phyloP scores from a whole-genome alignment of 2,113 vertebrate species.

The Glareola pratincola region DNA sequence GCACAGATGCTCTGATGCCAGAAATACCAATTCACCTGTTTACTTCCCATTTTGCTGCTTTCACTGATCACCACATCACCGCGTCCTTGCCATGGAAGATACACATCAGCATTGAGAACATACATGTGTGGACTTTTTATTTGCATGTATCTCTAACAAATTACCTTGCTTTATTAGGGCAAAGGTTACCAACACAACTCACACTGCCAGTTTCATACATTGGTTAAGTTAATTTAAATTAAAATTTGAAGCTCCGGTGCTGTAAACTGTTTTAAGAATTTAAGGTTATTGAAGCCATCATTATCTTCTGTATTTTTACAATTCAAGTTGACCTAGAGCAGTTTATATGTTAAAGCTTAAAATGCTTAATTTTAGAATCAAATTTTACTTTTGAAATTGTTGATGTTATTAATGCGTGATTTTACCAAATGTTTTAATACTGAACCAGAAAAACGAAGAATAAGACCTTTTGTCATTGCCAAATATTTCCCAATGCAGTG shows the following conservation, averaged over 20 bases:
- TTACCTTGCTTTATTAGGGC: not conserved
- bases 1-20: not conserved
- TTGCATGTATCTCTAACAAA: slow-evolving; percentile 12
- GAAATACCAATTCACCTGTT: not conserved
- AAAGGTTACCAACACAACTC: not conserved
- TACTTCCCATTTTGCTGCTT: not conserved
- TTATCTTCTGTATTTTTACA: not conserved
- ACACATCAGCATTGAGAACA: not conserved
- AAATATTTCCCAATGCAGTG: not conserved
- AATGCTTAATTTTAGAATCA: not conserved
- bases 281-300: not conserved
- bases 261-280: not conserved
- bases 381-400: not conserved
- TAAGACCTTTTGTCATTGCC: not conserved
- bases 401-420: not conserved
- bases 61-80: not conserved
- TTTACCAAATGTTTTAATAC: not conserved
- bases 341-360: not conserved
- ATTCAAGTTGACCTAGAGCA: not conserved
- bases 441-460: not conserved
- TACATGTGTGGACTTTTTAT: not conserved
- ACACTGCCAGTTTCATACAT: not conserved
- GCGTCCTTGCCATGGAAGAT: not conserved
- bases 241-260: not conserved
- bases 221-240: not conserved